A percentile compares a stretch with the other conserved stretches of the same genome.
phyloP scores from a whole-genome alignment of 1,140 invertebrate genomes.

The Drosophila setifemur region DNA sequence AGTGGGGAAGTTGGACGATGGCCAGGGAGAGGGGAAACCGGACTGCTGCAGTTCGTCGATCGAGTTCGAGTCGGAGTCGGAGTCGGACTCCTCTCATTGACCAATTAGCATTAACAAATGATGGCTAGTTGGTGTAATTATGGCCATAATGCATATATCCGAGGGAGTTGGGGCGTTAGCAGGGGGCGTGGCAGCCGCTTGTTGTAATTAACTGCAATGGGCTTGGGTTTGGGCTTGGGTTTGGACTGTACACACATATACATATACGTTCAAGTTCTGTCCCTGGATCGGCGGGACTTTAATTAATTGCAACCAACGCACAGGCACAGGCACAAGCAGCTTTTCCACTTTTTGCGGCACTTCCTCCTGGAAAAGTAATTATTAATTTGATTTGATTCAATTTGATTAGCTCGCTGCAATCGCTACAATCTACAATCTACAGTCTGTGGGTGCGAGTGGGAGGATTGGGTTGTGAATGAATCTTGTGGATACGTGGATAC shows the following conservation, averaged over 20 bases:
- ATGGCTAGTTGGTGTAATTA: conserved; percentile 80
- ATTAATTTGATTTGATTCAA: conserved; percentile 81
- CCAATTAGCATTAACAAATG: conserved; percentile 81
- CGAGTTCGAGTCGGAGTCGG: conserved; percentile 1
- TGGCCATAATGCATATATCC: conserved; percentile 74
- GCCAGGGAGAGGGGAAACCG: neutral
- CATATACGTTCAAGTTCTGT: neutral
- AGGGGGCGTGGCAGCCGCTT: conserved; percentile 45
- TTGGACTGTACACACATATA: no score
- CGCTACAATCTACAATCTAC: no score
- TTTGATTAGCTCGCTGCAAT: conserved; percentile 62
- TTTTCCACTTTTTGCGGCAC: conserved; percentile 11
- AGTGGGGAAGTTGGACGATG: neutral
- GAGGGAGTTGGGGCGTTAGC: conserved; percentile 38
- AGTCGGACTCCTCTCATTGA: conserved; percentile 75
- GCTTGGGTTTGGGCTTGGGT: neutral
- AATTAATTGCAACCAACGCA: conserved; percentile 46
- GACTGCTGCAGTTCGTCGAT: neutral
- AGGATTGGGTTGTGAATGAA: no score
- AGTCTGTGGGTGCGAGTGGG: conserved; percentile 19
- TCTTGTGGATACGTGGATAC: neutral
- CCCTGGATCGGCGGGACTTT: neutral
- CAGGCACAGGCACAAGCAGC: neutral
- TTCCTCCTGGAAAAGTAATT: conserved; percentile 68
- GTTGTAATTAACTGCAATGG: conserved; percentile 40